Percentiles rank a stretch among this genome's conserved stretches.
Conservation (phyloP, 30 jellyfish, hydroid and myxozoan genomes). For the Chironex yamaguchii region DNA sequence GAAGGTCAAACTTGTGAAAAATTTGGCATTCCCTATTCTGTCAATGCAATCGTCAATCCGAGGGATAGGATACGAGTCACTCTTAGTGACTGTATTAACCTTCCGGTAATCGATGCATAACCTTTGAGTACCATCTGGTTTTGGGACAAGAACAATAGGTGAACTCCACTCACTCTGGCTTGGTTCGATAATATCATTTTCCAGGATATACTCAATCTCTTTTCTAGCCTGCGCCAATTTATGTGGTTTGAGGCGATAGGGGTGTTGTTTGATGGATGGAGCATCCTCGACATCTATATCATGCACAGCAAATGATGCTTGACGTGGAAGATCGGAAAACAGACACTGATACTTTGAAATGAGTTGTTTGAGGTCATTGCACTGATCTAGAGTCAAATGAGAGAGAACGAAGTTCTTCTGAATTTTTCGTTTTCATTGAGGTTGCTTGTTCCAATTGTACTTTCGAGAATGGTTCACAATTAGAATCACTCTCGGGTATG, state of each 20-base stretch:
- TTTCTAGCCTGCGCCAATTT: background rate
- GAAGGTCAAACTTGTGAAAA: background rate
- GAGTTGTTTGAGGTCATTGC: background rate
- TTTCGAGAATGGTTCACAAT: background rate
- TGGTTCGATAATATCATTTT: no score
- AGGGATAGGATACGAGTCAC: background rate
- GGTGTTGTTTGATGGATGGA: background rate
- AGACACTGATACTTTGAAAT: background rate
- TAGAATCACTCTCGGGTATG: no score
- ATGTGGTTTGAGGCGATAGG: background rate
- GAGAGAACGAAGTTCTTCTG: background rate
- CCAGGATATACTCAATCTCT: no score
- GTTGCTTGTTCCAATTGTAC: background rate
- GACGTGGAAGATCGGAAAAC: background rate
- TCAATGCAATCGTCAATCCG: background rate
- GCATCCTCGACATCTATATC: background rate
- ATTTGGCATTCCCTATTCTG: background rate
- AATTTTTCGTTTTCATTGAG: background rate
- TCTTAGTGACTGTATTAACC: background rate
- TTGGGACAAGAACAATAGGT: background rate
- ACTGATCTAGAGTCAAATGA: background rate
- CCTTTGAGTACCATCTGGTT: background rate
- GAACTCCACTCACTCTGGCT: background rate
- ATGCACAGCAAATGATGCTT: background rate
- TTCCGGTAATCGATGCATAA: background rate